Percentiles rank a stretch among this genome's conserved stretches.
Evolutionary conservation across 2,888 invertebrate species (phyloP).

Genomic region (Furcula furcula): DNA sequence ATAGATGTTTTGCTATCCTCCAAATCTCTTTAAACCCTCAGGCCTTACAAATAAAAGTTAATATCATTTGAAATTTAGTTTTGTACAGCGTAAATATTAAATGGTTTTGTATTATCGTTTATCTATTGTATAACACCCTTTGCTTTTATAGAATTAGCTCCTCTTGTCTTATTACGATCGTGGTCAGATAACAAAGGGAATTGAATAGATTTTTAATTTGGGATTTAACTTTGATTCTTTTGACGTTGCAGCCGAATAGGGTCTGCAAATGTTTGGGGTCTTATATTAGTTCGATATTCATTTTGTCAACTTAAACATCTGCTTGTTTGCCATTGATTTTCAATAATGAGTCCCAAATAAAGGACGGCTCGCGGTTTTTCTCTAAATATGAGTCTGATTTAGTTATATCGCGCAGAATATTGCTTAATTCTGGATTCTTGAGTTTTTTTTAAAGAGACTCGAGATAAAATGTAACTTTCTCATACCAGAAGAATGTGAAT

Average conservation of each 20-base stretch:
- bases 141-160: slow-evolving; percentile 61
- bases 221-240: slow-evolving; percentile 39
- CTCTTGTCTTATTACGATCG: slow-evolving; percentile 69
- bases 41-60: slow-evolving; percentile 28
- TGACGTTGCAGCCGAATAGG: slow-evolving; percentile 13
- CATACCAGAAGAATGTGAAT: no score
- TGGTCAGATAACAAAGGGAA: slow-evolving; percentile 64
- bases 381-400: no score
- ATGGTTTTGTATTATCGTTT: slow-evolving; percentile 45
- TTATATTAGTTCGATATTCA: background rate
- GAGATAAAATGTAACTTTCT: no score
- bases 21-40: slow-evolving; percentile 15
- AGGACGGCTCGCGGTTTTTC: no score
- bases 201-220: slow-evolving; percentile 62
- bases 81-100: slow-evolving; percentile 9
- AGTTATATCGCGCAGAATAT: no score
- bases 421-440: no score
- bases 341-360: no score
- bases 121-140: slow-evolving; percentile 66
- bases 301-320: background rate
- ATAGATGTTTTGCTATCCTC: slow-evolving; percentile 7
- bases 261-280: slow-evolving; percentile 5
- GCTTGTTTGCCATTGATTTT: background rate
- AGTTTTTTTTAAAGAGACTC: no score
- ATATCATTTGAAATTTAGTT: slow-evolving; percentile 16